Conservation (phyloP, 37 sponge, comb jelly and placozoan species). For the Chondrilla cf. caribensis region DNA sequence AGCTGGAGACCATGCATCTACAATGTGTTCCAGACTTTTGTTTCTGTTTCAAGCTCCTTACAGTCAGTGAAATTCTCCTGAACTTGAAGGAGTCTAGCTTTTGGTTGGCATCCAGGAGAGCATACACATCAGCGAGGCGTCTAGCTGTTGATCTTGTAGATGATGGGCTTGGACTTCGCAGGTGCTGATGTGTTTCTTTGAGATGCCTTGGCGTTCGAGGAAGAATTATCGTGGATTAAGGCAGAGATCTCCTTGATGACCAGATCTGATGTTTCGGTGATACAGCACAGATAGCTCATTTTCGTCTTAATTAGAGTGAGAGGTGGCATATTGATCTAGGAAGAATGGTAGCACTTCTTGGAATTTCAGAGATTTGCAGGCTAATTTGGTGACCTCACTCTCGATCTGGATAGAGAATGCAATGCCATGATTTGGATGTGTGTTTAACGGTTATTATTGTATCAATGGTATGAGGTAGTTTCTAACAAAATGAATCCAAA, state of each 20-base stretch:
- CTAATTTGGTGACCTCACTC: no score
- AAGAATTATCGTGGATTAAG: background rate
- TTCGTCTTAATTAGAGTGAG: no score
- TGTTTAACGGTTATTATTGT: no score
- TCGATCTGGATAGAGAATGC: no score
- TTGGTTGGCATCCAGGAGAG: background rate
- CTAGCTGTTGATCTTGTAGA: background rate
- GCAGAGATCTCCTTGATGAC: background rate
- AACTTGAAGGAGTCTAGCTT: background rate
- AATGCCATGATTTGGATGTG: no score
- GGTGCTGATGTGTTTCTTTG: background rate
- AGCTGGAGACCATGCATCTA: background rate
- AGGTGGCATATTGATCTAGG: background rate
- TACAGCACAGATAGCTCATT: no score
- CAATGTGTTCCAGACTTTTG: slow-evolving; percentile 5
- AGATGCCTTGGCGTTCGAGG: background rate
- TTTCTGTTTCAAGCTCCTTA: background rate
- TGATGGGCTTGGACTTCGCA: background rate
- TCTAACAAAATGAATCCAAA: no score
- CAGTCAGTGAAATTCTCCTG: background rate
- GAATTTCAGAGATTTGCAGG: no score
- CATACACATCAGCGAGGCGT: background rate
- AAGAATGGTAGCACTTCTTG: no score
- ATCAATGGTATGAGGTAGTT: no score
- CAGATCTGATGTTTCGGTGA: no score